Evolutionary conservation across 2,113 vertebrate species (phyloP).

Genomic region (Ancistrus triradiatus): DNA sequence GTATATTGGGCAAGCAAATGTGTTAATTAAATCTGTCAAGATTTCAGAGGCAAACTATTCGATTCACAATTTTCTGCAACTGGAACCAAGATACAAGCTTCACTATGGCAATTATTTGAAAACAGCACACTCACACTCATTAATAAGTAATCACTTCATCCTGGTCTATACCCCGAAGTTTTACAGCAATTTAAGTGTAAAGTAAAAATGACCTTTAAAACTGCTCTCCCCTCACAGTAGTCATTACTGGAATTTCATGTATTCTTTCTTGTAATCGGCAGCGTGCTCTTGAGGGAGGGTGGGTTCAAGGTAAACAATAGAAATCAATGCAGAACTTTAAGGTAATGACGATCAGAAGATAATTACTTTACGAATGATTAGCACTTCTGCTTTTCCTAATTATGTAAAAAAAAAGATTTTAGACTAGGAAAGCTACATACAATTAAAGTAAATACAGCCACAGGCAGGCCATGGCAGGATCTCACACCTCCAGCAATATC

Average conservation of each 20-base stretch:
- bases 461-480: too few species aligned
- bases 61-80: conserved; percentile 35
- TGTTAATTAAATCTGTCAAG: conserved; percentile 47
- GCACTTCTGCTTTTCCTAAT: neutral
- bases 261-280: neutral
- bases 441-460: too few species aligned
- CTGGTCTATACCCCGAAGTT: conserved; percentile 34
- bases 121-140: conserved; percentile 55
- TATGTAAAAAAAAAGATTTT: neutral
- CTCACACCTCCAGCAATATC: too few species aligned
- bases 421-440: too few species aligned
- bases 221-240: conserved; percentile 32
- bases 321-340: neutral
- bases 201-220: conserved; percentile 49
- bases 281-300: too few species aligned
- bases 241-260: conserved; percentile 27
- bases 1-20: too few species aligned
- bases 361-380: neutral
- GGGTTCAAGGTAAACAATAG: neutral
- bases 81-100: conserved; percentile 20
- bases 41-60: conserved; percentile 53
- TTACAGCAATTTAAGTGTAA: conserved; percentile 47
- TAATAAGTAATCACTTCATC: conserved; percentile 55
- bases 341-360: neutral
- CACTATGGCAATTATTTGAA: conserved; percentile 59